Base-by-base conservation (phyloP, 1,140 invertebrate species). In the Drosophila biarmipes region DNA sequence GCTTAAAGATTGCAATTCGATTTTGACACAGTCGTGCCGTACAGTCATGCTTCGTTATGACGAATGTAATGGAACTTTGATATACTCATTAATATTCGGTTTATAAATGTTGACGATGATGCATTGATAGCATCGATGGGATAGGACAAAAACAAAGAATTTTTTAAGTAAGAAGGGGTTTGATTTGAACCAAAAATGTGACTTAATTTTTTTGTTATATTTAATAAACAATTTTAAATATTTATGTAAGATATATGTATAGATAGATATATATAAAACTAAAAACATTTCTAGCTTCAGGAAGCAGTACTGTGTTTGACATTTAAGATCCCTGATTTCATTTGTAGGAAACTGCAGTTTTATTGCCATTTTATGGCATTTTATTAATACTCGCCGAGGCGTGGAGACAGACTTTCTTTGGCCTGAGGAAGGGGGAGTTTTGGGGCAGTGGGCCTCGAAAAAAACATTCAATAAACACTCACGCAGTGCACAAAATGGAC, bases 391-490 rank as follows among this genome's bases (percentile, higher is more conserved):
- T 87, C 68, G 48, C 76, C 69, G 74, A 67, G 64, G 55, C 53
- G 40, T 0, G 21, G 42, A 37, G 38, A 29, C 42, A 46, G 49
- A 40, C 52, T 71, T 55, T 74, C 71, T 63, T 63, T 14, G 17
- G 3, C 14, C 3, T 19, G 40, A n/a, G 35, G 17, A 11, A 5
- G 14, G 27, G 7, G 38, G 8, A 14, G 6, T 7, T 27, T 14
- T 40, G 38, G 42, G 42, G 55, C 19, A 31, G 6, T 21, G 40
- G 15, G 40, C 15, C 53, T 43, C 54, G 17, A 14, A 57, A 69
- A 74, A 62, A 66, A 78, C 78, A 86, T 87, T 86, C 84, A 87
- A 86, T 87, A 82, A 86, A 86, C 81, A 87, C 82, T 85, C 82
- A 85, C 78, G 78, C 81, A 85, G 81, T 81, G 81, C 74, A 80